Conservation (phyloP, 2,888 invertebrate genomes). For the Apodemia duryi region DNA sequence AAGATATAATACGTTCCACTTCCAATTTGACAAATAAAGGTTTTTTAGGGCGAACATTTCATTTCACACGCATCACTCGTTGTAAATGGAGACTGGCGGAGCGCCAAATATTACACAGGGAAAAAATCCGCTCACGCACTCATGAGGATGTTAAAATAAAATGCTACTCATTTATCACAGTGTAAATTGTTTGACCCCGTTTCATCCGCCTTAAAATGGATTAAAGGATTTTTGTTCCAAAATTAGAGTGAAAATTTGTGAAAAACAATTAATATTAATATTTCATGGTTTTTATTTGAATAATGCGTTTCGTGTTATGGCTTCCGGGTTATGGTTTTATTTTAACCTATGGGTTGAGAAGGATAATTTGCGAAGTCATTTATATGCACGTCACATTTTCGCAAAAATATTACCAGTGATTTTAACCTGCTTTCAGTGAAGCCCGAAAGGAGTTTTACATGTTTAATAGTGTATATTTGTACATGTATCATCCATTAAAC, state of each 20-base stretch:
- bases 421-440: too few species aligned
- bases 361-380: too few species aligned
- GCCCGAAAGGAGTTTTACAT: too few species aligned
- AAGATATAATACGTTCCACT: background rate
- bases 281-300: background rate
- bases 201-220: constrained; percentile 21
- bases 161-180: constrained; percentile 18
- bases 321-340: too few species aligned
- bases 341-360: too few species aligned
- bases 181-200: constrained; percentile 20
- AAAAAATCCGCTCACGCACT: constrained; percentile 22
- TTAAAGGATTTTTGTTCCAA: constrained; percentile 7
- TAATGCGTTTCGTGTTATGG: too few species aligned
- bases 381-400: too few species aligned
- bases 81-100: constrained; percentile 17
- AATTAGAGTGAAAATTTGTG: constrained; percentile 4
- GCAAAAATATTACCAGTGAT: too few species aligned
- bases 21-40: background rate
- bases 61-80: constrained; percentile 20
- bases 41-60: constrained; percentile 17
- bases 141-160: constrained; percentile 19
- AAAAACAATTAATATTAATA: constrained; percentile 4
- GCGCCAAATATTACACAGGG: constrained; percentile 16
- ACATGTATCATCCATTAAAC: too few species aligned
- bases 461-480: too few species aligned